Evolutionary conservation across 30 jellyfish, hydroid and myxozoan species (phyloP).

Genomic region (Chironex yamaguchii): DNA sequence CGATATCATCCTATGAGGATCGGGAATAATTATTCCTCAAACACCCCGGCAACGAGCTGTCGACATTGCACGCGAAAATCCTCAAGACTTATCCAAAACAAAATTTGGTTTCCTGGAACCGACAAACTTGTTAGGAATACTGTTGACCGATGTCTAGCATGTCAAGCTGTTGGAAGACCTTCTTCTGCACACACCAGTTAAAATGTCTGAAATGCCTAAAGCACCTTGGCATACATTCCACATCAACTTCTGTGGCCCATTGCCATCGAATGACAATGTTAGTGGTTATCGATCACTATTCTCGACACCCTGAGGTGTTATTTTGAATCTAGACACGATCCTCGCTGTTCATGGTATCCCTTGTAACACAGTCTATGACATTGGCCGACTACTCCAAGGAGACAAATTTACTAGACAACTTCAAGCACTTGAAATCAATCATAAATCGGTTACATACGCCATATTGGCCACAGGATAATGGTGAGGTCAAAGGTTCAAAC

Average conservation of each 20-base stretch:
- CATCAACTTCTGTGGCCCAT: conserved; percentile 40
- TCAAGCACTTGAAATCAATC: conserved; percentile 14
- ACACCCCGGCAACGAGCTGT: conserved; percentile 52
- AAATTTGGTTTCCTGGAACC: conserved; percentile 58
- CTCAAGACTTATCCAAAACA: conserved; percentile 54
- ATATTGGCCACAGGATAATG: conserved; percentile 56
- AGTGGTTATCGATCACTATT: conserved; percentile 31
- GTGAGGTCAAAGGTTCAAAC: conserved; percentile 26
- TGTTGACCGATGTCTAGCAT: conserved; percentile 18
- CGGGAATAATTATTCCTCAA: background rate
- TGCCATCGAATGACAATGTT: conserved; percentile 24
- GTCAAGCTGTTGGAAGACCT: conserved; percentile 37
- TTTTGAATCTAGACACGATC: conserved; percentile 11
- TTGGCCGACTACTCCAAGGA: conserved; percentile 53
- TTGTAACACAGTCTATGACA: conserved; percentile 1
- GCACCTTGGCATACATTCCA: conserved; percentile 39
- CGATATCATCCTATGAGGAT: background rate
- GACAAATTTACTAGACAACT: conserved; percentile 8
- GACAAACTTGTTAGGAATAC: conserved; percentile 13
- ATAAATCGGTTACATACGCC: conserved; percentile 31
- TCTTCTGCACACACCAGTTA: conserved; percentile 18
- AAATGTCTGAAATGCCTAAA: background rate
- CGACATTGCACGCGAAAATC: conserved; percentile 47
- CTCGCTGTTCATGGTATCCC: conserved; percentile 24
- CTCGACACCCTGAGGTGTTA: conserved; percentile 47